Percentiles rank a stretch among this genome's conserved stretches.
Conservation (phyloP, 2,797 vertebrate species). For the Zenarchopterus dispar region DNA sequence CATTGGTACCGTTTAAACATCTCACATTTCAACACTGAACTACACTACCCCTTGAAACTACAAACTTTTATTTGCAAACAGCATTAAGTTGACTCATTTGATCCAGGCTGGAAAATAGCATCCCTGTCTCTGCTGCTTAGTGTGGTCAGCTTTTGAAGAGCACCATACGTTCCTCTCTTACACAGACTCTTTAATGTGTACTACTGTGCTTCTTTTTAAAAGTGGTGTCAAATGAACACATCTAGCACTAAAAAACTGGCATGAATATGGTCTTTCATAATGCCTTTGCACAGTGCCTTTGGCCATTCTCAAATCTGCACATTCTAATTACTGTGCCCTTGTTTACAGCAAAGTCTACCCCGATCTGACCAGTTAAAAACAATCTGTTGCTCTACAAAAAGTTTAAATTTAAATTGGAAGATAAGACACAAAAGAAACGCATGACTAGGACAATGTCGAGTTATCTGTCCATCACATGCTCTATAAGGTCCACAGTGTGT, state of each 20-base stretch:
- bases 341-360: neutral
- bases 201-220: slow-evolving; percentile 19
- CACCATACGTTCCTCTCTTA: slow-evolving; percentile 23
- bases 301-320: too few relatives aligned
- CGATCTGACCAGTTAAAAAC: neutral
- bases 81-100: slow-evolving; percentile 64
- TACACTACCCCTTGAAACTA: too few relatives aligned
- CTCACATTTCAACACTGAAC: too few relatives aligned
- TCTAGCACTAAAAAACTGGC: too few relatives aligned
- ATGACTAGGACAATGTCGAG: slow-evolving; percentile 10
- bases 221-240: neutral
- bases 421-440: slow-evolving; percentile 6
- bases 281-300: too few relatives aligned
- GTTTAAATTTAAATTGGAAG: neutral
- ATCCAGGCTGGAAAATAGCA: slow-evolving; percentile 67
- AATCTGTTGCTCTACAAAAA: neutral
- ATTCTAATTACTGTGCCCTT: slow-evolving; percentile 32
- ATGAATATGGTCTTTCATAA: too few relatives aligned
- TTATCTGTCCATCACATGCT: slow-evolving; percentile 54
- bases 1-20: too few relatives aligned
- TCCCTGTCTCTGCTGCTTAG: slow-evolving; percentile 43
- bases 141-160: slow-evolving; percentile 26
- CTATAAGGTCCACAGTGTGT: slow-evolving; percentile 38
- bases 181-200: slow-evolving; percentile 5
- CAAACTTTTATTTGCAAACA: slow-evolving; percentile 24